Conservation (phyloP, 1,140 invertebrate genomes). For the Achroia grisella region DNA sequence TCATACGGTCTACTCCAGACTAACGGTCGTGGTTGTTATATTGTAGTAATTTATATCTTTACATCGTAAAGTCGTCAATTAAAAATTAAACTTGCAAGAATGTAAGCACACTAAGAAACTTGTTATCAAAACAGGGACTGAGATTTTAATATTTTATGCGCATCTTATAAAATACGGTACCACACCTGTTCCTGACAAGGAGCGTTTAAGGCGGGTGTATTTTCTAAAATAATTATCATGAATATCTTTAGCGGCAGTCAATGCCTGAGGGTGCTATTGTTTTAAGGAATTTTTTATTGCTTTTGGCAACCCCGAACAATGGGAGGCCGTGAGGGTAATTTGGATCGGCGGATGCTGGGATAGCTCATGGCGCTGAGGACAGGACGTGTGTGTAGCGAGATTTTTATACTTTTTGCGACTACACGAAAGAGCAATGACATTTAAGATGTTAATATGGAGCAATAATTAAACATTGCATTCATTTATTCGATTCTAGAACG, state of each 20-base stretch:
- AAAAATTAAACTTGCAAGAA: no score
- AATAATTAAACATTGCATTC: no score
- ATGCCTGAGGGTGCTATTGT: slow-evolving; percentile 64
- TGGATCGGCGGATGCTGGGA: slow-evolving; percentile 24
- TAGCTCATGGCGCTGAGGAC: slow-evolving; percentile 24
- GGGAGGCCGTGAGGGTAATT: slow-evolving; percentile 43
- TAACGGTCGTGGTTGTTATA: no score
- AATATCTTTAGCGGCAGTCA: slow-evolving; percentile 48
- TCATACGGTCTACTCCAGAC: no score
- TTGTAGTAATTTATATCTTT: no score
- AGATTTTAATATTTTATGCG: no score
- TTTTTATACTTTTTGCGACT: slow-evolving; percentile 15
- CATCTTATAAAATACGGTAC: slow-evolving; percentile 4
- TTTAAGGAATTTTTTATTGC: slow-evolving; percentile 67
- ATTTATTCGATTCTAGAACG: no score
- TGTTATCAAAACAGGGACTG: no score
- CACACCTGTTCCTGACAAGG: slow-evolving; percentile 54
- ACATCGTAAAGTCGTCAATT: no score
- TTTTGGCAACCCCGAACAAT: slow-evolving; percentile 61
- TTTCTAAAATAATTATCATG: slow-evolving; percentile 64
- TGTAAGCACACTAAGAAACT: no score
- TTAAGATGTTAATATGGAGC: no score
- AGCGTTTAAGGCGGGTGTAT: slow-evolving; percentile 46
- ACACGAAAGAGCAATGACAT: no score
- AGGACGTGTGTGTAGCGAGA: slow-evolving; percentile 14